Evolutionary conservation across 2,888 invertebrate genomes (phyloP).

Genomic region (Synergus itoensis): DNA sequence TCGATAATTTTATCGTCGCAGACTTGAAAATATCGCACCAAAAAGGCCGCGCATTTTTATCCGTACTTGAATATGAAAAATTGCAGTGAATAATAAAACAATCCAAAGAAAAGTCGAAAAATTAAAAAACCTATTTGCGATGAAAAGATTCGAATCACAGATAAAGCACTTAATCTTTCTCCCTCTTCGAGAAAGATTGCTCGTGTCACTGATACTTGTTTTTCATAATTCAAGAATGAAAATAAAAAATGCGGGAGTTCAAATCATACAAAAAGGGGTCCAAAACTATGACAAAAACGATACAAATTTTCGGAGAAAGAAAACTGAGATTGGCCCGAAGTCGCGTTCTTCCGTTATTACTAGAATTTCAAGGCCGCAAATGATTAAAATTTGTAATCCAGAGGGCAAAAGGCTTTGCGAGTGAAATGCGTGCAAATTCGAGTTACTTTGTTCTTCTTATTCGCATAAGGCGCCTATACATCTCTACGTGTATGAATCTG

Average conservation of each 20-base stretch:
- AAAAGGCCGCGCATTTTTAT: constrained; percentile 4
- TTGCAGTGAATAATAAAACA: neutral
- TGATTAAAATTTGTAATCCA: neutral
- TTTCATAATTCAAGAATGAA: neutral
- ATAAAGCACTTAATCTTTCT: neutral
- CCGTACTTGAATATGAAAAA: constrained; percentile 1
- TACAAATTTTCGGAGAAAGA: neutral
- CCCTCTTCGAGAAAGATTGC: neutral
- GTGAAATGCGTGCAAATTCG: constrained; percentile 18
- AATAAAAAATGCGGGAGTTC: neutral
- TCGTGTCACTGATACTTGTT: neutral
- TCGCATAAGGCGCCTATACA: constrained; percentile 37
- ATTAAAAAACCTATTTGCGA: neutral
- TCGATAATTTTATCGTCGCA: constrained; percentile 33
- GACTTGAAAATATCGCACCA: neutral
- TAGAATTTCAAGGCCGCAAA: constrained; percentile 1
- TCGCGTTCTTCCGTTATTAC: neutral
- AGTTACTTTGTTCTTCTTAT: constrained; percentile 31
- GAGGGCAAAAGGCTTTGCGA: constrained; percentile 3
- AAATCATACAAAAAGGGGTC: constrained; percentile 8
- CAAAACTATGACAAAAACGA: constrained; percentile 1
- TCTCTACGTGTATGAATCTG: constrained; percentile 33
- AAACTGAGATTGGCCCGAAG: constrained; percentile 8
- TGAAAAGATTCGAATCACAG: too few species aligned
- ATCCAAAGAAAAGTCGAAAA: neutral